A percentile compares a stretch with the other conserved stretches of the same genome.
Conservation (phyloP, 2,888 invertebrate genomes). For the Stenolophus ochropezus region DNA sequence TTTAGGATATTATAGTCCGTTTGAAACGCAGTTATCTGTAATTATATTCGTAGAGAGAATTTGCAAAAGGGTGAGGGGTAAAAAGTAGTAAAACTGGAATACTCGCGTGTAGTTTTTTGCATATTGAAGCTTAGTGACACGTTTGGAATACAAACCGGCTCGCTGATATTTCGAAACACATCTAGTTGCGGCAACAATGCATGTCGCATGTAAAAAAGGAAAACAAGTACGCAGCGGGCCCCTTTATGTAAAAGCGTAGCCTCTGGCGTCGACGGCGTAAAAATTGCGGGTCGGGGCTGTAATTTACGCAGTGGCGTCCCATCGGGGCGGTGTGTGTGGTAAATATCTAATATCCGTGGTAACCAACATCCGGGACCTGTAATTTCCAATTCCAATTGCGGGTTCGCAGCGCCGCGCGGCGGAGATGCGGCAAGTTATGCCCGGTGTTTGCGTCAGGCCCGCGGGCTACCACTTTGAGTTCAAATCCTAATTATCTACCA, state of each 20-base stretch:
- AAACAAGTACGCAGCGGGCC: no score
- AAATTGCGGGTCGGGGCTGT: conserved; percentile 21
- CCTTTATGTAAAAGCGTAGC: conserved; percentile 43
- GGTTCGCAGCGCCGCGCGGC: conserved; percentile 20
- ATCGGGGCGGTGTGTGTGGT: conserved; percentile 35
- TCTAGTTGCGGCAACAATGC: no score
- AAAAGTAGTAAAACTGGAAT: no score
- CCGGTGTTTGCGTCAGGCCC: conserved; percentile 62
- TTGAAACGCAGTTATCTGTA: no score
- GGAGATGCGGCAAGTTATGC: conserved; percentile 54
- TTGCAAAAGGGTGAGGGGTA: no score
- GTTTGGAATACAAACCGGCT: no score
- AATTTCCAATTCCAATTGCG: conserved; percentile 61
- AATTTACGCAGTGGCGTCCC: conserved; percentile 40
- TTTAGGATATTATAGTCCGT: no score
- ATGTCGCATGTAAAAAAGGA: no score
- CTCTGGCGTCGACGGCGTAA: neutral
- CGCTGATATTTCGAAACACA: no score
- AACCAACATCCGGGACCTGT: conserved; percentile 57
- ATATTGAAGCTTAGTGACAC: no score
- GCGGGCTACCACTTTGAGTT: conserved; percentile 68
- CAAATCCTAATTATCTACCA: conserved; percentile 68
- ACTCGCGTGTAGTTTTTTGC: no score
- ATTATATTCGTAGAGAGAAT: no score
- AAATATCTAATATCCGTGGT: conserved; percentile 60